Evolutionary conservation across 2,797 vertebrate species (phyloP).

Genomic region (Clamator glandarius): DNA sequence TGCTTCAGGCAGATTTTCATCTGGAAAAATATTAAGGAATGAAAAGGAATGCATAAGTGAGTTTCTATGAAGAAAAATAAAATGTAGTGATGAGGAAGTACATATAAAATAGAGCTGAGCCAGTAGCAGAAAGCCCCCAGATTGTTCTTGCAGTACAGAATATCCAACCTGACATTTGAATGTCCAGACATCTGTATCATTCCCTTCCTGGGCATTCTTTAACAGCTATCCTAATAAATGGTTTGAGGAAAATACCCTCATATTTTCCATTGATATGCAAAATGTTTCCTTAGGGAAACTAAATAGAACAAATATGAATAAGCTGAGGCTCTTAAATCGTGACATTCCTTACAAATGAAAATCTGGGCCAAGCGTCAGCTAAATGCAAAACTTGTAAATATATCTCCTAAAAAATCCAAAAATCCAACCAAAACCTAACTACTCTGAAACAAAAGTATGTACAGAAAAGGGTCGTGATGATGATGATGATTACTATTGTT

Average conservation of each 20-base stretch:
- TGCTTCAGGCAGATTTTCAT: slow-evolving; percentile 73
- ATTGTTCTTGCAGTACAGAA: slow-evolving; percentile 2
- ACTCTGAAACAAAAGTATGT: neutral
- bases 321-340: neutral
- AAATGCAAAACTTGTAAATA: neutral
- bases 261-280: slow-evolving; percentile 33
- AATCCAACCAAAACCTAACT: neutral
- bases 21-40: slow-evolving; percentile 72
- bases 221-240: slow-evolving; percentile 1
- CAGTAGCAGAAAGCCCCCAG: slow-evolving; percentile 20
- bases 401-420: neutral
- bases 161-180: slow-evolving; percentile 13
- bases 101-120: slow-evolving; percentile 23
- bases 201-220: neutral
- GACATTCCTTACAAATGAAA: neutral
- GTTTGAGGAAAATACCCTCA: neutral
- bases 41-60: slow-evolving; percentile 73
- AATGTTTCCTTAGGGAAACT: slow-evolving; percentile 38
- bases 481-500: neutral
- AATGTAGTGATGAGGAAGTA: slow-evolving; percentile 38
- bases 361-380: neutral
- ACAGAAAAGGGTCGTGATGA: neutral
- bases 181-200: neutral
- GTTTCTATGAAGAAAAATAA: slow-evolving; percentile 59
- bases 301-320: slow-evolving; percentile 39